Evolutionary conservation across 2,113 vertebrate genomes (phyloP).

Genomic region (Diglossa brunneiventris): DNA sequence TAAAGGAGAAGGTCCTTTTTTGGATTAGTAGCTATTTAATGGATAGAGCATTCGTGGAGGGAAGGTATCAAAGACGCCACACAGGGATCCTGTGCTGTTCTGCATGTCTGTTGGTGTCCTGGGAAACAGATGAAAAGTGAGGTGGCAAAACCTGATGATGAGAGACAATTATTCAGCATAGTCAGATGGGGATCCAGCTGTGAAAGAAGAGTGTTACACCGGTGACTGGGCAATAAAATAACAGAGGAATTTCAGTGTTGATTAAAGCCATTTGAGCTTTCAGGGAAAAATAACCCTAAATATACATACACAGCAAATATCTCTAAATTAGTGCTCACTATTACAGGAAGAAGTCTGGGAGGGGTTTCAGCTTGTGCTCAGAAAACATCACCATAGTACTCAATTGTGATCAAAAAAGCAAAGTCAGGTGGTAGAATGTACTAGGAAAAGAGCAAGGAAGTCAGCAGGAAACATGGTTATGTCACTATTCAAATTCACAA

Average conservation of each 20-base stretch:
- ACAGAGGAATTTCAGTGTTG: background rate
- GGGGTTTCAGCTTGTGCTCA: background rate
- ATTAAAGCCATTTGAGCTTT: background rate
- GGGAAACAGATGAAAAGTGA: background rate
- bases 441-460: slow-evolving; percentile 17
- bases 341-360: slow-evolving; percentile 12
- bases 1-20: background rate
- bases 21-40: background rate
- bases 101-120: background rate
- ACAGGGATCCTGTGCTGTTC: background rate
- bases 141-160: background rate
- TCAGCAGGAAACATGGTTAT: slow-evolving; percentile 4
- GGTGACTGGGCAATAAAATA: background rate
- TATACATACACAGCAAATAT: background rate
- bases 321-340: background rate
- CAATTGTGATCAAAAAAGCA: background rate
- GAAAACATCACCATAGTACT: background rate
- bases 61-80: background rate
- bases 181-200: background rate
- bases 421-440: background rate
- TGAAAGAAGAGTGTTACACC: background rate
- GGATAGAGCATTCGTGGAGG: background rate
- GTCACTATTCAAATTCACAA: background rate
- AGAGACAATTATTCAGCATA: background rate
- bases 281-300: background rate